phyloP scores from a whole-genome alignment of 1,140 invertebrate species.

The Acromyrmex heyeri region DNA sequence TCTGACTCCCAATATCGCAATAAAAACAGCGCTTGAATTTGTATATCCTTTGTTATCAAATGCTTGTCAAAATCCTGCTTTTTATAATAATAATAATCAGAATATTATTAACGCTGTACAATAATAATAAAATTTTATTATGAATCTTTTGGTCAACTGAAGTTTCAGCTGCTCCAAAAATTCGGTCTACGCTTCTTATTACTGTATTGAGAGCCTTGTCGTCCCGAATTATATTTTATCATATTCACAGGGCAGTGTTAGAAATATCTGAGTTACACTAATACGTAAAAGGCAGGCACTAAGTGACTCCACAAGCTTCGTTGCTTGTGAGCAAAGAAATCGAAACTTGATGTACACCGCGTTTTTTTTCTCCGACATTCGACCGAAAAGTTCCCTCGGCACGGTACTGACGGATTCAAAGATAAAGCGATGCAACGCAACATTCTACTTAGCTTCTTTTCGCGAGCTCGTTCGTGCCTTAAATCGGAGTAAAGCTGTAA shows the following conservation, averaged over 20 bases:
- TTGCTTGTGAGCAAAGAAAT: conserved; percentile 52
- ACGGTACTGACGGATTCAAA: not conserved
- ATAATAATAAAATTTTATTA: conserved; percentile 21
- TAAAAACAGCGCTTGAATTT: not conserved
- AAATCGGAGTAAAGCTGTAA: conserved; percentile 41
- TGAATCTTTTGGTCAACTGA: not conserved
- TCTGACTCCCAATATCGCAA: not conserved
- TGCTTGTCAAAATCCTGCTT: not conserved
- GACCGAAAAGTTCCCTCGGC: not conserved
- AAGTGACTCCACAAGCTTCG: conserved; percentile 76
- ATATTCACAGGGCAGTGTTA: conserved; percentile 82
- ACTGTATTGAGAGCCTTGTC: conserved; percentile 7
- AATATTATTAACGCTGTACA: conserved; percentile 4
- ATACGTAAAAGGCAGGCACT: conserved; percentile 79
- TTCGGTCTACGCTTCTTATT: conserved; percentile 43
- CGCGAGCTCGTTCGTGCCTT: conserved; percentile 6
- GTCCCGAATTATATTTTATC: conserved; percentile 49
- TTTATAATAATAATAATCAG: not conserved
- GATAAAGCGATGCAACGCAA: conserved; percentile 41
- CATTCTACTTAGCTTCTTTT: conserved; percentile 23
- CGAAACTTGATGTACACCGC: conserved; percentile 22
- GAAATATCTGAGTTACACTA: conserved; percentile 76
- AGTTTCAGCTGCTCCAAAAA: conserved; percentile 9
- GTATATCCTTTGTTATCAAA: not conserved
- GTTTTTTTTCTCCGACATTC: conserved; percentile 2